Base-by-base conservation (phyloP, 2,888 invertebrate genomes). In the Epirrhoe tristata region DNA sequence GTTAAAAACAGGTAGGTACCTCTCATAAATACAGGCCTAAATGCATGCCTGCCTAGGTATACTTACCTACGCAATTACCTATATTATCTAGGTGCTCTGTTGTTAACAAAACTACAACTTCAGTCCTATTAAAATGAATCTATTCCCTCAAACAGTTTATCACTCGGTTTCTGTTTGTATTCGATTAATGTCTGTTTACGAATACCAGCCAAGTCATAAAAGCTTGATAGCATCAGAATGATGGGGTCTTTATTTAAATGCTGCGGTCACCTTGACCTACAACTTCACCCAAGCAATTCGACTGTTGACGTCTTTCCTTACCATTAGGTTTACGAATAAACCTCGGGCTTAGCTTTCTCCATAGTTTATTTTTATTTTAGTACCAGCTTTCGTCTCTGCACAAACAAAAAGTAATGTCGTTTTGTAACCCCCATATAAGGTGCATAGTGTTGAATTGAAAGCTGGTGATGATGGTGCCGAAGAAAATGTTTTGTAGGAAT, bases 201-300 rank as follows among this genome's bases (percentile, higher is more conserved):
- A 43, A 48, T 52, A 16, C 57, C 46, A 50, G 51, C 39, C 34
- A 58, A 66, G 56, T 16, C 43, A 48, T 60, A 56, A 66, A 56
- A 58, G 39, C 65, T 52, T 56, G 62, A 63, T 59, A 59, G 14
- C 58, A 59, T 59, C 53, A 60, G 63, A 63, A 54, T 54, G 43
- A 68, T 60, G 58, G 57, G 60, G 56, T 50, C 24, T 64, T 64
- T 61, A 64, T 68, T 68, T 43, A 63, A 63, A 57, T 53, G 57
- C 43, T 57, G 58, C 61, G 61, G 58, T 58, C 66, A 61, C 72
- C 74, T 72, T 74, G 74, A 74, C 74, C 74, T 57, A 72, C 66
- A 70, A 66, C 72, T 63, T 67, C 52, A 50, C 55, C 48, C 32
- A 34, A 66, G 61, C 66, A 54, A 39, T 69, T 70, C 60, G 61